phyloP scores from a whole-genome alignment of 1,140 invertebrate species.

The Polypedilum pembai region DNA sequence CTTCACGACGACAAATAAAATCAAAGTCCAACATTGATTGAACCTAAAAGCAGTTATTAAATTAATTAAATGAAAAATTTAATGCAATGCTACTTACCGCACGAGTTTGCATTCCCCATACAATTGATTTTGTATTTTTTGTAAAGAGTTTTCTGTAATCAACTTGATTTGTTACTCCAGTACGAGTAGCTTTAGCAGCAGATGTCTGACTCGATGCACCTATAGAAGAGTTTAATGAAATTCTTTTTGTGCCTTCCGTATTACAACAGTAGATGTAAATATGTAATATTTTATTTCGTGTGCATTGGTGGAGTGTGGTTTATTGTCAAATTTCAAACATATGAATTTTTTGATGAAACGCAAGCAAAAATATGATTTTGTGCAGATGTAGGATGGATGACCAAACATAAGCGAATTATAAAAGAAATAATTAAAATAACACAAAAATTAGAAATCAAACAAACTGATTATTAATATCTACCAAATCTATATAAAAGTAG shows the following conservation, averaged over 20 bases:
- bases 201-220: slow-evolving; percentile 33
- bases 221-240: slow-evolving; percentile 36
- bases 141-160: slow-evolving; percentile 59
- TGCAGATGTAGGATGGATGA: no score
- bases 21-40: slow-evolving; percentile 99
- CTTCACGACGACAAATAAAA: slow-evolving; percentile 87
- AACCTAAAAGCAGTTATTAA: no score
- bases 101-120: slow-evolving; percentile 98
- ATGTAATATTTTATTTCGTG: background rate
- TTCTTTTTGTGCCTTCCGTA: background rate
- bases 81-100: no score
- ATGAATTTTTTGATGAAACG: background rate
- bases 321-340: background rate
- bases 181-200: slow-evolving; percentile 34
- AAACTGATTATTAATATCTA: no score
- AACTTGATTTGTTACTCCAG: slow-evolving; percentile 30
- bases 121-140: slow-evolving; percentile 82
- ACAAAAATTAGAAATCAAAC: no score
- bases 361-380: no score
- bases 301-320: background rate
- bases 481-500: background rate
- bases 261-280: background rate
- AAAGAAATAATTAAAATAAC: no score
- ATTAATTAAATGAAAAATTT: no score
- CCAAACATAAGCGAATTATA: no score